A percentile compares a stretch with the other conserved stretches of the same genome.
Conservation (phyloP, 23 tunicate species). For the Phallusia fumigata region DNA sequence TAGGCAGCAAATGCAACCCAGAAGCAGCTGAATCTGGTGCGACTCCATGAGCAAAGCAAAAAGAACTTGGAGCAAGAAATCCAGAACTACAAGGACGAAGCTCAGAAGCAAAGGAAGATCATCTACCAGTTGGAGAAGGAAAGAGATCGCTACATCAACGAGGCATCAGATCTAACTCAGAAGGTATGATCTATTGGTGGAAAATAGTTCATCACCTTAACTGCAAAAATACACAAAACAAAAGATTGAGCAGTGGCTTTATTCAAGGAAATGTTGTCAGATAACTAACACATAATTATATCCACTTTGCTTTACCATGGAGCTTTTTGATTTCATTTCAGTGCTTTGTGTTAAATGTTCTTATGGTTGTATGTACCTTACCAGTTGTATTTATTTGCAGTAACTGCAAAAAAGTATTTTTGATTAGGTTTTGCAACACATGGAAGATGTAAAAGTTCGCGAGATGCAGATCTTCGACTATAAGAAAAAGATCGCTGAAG, state of each 20-base stretch:
- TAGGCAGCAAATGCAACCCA: slow-evolving; percentile 87
- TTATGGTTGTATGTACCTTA: no score
- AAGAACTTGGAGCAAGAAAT: slow-evolving; percentile 96
- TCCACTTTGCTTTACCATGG: no score
- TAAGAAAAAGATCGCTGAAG: slow-evolving; percentile 96
- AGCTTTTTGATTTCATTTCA: no score
- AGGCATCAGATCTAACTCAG: slow-evolving; percentile 89
- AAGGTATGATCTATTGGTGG: slow-evolving; percentile 35
- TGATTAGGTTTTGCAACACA: slow-evolving; percentile 83
- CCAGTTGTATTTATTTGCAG: no score
- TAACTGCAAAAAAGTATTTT: background rate
- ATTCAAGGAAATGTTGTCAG: no score
- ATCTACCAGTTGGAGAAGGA: slow-evolving; percentile 97
- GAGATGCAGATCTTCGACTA: slow-evolving; percentile 98
- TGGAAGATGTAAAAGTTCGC: slow-evolving; percentile 98
- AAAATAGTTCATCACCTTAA: no score
- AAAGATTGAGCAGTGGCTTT: no score
- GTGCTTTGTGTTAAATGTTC: no score
- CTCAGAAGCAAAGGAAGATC: slow-evolving; percentile 92
- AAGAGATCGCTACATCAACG: slow-evolving; percentile 95
- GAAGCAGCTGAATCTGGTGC: slow-evolving; percentile 80
- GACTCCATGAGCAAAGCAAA: slow-evolving; percentile 89
- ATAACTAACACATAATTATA: no score
- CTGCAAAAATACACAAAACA: no score
- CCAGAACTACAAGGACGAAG: slow-evolving; percentile 91